These are phyloP conservation scores for Blastobasis lacticolella DNA, from an alignment of 2,888 invertebrate species.

Conservation along the genomic window DNA sequence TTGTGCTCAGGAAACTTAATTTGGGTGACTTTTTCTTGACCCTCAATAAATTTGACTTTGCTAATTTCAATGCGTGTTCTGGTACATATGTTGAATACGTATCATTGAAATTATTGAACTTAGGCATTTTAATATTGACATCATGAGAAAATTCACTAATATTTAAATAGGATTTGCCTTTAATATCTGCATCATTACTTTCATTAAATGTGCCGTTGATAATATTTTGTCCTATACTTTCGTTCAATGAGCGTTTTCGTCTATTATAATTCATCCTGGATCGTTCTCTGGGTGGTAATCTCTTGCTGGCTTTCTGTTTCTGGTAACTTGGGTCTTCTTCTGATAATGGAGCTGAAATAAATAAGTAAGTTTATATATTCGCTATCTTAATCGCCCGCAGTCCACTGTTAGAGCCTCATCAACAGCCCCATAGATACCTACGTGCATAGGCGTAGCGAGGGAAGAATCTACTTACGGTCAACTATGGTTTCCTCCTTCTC, in stretches of 20 bases:
- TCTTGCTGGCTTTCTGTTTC: no score
- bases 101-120: no score
- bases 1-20: constrained; percentile 18
- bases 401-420: no score
- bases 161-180: no score
- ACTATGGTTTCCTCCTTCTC: no score
- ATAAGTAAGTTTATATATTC: neutral
- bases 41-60: neutral
- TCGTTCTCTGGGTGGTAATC: constrained; percentile 8
- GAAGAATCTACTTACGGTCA: no score
- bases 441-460: no score
- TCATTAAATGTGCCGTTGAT: constrained; percentile 25
- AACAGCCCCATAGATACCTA: no score
- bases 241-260: constrained; percentile 11
- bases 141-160: no score
- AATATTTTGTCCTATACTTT: constrained; percentile 14
- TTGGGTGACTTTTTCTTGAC: constrained; percentile 15
- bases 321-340: constrained; percentile 29
- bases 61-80: no score
- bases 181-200: neutral
- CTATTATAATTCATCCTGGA: constrained; percentile 14
- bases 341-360: constrained; percentile 21
- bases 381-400: no score
- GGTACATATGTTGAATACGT: neutral
- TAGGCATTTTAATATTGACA: no score